Evolutionary conservation across 2,113 vertebrate genomes (phyloP).

Genomic region (Merops nubicus): DNA sequence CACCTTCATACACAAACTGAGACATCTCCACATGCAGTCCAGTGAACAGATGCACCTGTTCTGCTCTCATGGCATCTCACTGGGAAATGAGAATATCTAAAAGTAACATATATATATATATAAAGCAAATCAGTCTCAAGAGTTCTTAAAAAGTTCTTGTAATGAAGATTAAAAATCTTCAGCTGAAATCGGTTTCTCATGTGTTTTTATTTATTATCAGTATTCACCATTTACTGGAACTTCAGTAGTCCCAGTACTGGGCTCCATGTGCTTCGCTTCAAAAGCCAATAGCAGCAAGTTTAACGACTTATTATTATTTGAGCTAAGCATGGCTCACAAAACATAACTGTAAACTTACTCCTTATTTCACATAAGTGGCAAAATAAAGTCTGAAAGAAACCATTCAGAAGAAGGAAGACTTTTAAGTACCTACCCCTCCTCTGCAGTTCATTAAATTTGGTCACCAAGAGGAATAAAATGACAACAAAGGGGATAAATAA

Average conservation of each 20-base stretch:
- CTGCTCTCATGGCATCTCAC: neutral
- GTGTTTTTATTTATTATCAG: neutral
- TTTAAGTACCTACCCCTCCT: neutral
- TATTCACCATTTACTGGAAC: neutral
- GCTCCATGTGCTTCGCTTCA: neutral
- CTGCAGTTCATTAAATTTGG: neutral
- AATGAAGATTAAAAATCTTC: neutral
- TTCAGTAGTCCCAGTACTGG: neutral
- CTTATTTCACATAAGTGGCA: neutral
- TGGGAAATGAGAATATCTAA: neutral
- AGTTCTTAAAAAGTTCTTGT: neutral
- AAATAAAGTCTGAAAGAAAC: neutral
- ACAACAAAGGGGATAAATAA: neutral
- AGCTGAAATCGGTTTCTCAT: too few relatives aligned
- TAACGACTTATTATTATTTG: neutral
- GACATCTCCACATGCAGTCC: neutral
- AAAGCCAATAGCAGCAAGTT: constrained; percentile 3
- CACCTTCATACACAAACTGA: too few relatives aligned
- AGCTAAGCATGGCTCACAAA: constrained; percentile 19
- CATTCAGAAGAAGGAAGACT: neutral
- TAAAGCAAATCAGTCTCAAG: too few relatives aligned
- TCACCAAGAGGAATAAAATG: neutral
- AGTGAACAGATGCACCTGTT: neutral
- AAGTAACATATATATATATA: too few relatives aligned
- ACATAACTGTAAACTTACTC: neutral